phyloP scores from a whole-genome alignment of 2,797 vertebrate species.

The Peromyscus melanophrys region DNA sequence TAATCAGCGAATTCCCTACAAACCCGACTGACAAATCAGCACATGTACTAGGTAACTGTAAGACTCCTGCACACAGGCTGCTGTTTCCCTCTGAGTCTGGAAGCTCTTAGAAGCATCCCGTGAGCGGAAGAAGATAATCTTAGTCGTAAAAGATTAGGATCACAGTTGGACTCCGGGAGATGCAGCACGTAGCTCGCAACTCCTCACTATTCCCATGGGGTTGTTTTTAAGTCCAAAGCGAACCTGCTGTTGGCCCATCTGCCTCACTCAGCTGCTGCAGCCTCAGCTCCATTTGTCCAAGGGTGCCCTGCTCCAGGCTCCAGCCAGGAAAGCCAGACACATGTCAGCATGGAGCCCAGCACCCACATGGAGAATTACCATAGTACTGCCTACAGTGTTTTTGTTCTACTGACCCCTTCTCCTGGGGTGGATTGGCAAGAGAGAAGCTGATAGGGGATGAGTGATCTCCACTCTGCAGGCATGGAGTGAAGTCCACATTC shows the following conservation, averaged over 20 bases:
- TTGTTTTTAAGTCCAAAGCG: background rate
- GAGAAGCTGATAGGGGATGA: background rate
- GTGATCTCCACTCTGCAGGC: background rate
- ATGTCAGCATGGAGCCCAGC: background rate
- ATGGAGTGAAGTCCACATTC: background rate
- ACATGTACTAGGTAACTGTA: too few relatives aligned
- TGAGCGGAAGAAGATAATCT: background rate
- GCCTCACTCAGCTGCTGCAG: too few relatives aligned
- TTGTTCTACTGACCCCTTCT: background rate
- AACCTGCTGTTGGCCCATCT: background rate
- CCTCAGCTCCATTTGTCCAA: background rate
- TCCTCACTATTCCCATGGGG: background rate
- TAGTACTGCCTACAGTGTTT: background rate
- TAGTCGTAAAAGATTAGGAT: background rate
- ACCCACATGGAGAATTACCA: background rate
- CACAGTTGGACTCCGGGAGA: background rate
- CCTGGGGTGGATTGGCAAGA: too few relatives aligned
- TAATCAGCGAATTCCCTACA: background rate
- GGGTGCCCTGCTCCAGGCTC: background rate
- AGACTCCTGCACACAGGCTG: too few relatives aligned
- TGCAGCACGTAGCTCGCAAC: background rate
- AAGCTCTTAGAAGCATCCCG: background rate
- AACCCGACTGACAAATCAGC: background rate
- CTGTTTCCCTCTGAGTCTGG: background rate
- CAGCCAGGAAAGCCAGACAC: background rate